phyloP scores from a whole-genome alignment of 2,888 invertebrate genomes.

The Hermaeophaga mercurialis region DNA sequence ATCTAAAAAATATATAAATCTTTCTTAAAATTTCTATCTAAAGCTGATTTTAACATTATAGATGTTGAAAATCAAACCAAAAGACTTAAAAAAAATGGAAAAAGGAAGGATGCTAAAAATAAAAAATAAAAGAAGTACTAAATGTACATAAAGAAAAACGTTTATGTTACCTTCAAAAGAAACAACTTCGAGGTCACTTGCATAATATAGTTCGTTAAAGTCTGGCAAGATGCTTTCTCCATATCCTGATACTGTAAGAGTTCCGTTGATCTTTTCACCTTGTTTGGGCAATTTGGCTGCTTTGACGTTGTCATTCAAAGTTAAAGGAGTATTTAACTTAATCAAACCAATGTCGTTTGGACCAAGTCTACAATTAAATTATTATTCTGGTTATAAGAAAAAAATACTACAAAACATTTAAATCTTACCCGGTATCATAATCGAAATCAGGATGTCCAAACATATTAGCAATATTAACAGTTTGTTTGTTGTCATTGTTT shows the following conservation, averaged over 20 bases:
- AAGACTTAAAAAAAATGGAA: no score
- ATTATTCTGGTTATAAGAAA: no score
- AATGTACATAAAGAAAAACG: no score
- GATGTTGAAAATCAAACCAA: no score
- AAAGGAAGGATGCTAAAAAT: no score
- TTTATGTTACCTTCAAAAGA: not conserved
- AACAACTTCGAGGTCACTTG: not conserved
- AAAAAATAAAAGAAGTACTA: no score
- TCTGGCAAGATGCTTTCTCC: not conserved
- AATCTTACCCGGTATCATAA: not conserved
- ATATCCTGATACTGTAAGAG: not conserved
- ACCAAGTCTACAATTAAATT: conserved; percentile 3
- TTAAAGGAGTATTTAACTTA: not conserved
- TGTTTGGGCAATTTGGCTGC: conserved; percentile 1
- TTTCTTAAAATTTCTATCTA: not conserved
- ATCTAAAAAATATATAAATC: conserved; percentile 46
- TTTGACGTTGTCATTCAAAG: not conserved
- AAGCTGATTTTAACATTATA: no score
- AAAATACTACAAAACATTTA: not conserved
- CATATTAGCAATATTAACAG: not conserved
- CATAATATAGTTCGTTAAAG: not conserved
- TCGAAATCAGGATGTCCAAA: not conserved
- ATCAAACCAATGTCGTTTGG: conserved; percentile 2
- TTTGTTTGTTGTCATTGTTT: conserved; percentile 21
- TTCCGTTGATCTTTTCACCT: not conserved